These are phyloP conservation scores for Diplogasteroides magnus DNA, from an alignment of 1,140 invertebrate species.

Conservation along the genomic window DNA sequence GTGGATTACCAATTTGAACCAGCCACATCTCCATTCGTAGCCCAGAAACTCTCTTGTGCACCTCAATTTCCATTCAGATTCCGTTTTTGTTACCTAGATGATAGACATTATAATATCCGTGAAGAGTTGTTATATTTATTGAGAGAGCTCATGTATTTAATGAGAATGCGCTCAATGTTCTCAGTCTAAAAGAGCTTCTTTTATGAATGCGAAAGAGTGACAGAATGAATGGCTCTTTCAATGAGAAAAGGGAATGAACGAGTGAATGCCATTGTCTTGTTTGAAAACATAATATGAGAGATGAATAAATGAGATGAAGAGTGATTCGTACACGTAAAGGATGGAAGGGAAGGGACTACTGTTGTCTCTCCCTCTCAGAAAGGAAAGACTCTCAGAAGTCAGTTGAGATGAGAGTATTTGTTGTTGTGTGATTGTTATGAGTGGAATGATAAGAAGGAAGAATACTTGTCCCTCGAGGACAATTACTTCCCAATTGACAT, in stretches of 20 bases:
- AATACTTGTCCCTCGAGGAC: not conserved
- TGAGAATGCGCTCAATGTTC: no score
- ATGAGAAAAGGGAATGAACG: not conserved
- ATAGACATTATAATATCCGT: no score
- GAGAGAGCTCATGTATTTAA: no score
- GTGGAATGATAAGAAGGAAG: not conserved
- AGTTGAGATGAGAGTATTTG: no score
- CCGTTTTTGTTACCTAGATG: no score
- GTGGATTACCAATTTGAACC: no score
- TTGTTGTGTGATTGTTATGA: constrained; percentile 2
- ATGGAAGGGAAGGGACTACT: constrained; percentile 3
- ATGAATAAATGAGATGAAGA: constrained; percentile 4
- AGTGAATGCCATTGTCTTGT: not conserved
- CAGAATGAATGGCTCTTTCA: not conserved
- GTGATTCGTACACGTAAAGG: not conserved
- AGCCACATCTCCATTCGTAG: no score
- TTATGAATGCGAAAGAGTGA: not conserved
- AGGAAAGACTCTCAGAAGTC: constrained; percentile 5
- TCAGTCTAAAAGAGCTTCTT: constrained; percentile 1
- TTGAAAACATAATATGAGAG: not conserved
- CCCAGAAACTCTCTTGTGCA: no score
- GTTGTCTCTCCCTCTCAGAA: not conserved
- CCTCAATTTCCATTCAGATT: no score
- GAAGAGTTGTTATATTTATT: no score
- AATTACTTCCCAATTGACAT: not conserved